Evolutionary conservation across 1,140 invertebrate species (phyloP).

Genomic region (Platyscapa corneri): DNA sequence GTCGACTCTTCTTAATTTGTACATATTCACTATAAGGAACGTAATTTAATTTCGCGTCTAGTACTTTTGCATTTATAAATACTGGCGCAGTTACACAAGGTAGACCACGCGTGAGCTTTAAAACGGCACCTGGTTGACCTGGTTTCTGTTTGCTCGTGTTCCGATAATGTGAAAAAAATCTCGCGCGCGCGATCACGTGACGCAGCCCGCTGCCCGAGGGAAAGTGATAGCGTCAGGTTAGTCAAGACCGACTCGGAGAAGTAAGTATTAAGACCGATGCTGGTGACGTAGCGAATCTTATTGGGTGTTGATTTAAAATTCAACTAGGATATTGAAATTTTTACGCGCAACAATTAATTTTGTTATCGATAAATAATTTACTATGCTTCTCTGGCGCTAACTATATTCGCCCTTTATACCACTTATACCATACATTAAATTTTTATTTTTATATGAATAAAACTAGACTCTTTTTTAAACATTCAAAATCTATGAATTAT

Average conservation of each 20-base stretch:
- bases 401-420: too few relatives aligned
- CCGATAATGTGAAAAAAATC: conserved; percentile 24
- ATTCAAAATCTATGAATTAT: too few relatives aligned
- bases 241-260: neutral
- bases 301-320: neutral
- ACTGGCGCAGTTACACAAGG: neutral
- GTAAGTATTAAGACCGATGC: neutral
- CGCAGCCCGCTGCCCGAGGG: neutral
- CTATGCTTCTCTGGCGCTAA: neutral
- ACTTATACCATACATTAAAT: neutral
- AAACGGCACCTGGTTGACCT: conserved; percentile 18
- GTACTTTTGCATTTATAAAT: conserved; percentile 25
- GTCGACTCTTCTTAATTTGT: neutral
- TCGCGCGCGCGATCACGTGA: neutral
- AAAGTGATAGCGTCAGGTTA: neutral
- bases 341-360: neutral
- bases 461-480: too few relatives aligned
- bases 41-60: conserved; percentile 18
- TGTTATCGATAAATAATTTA: neutral
- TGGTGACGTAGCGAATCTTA: neutral
- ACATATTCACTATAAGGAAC: neutral
- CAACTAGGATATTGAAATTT: neutral
- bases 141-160: neutral
- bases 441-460: too few relatives aligned
- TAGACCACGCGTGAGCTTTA: neutral